Evolutionary conservation across 2,797 vertebrate genomes (phyloP).

Genomic region (Rhabdophis nuchalis): DNA sequence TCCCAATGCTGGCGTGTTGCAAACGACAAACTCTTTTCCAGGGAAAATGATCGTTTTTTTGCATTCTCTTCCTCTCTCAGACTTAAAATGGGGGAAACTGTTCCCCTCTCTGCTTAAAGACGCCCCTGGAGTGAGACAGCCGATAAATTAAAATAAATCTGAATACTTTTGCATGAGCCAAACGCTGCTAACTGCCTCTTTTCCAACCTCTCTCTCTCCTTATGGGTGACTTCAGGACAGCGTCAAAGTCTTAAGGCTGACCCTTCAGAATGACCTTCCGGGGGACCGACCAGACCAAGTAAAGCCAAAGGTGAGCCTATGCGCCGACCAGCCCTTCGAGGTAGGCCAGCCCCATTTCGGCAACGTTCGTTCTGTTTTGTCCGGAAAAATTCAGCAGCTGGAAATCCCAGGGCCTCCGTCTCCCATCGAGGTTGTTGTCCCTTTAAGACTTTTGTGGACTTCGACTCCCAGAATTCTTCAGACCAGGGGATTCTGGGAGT

Average conservation of each 20-base stretch:
- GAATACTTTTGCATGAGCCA: background rate
- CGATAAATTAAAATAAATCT: background rate
- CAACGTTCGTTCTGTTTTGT: rapidly evolving
- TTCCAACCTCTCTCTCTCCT: no score
- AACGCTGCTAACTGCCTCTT: background rate
- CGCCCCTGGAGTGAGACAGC: background rate
- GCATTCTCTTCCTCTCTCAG: background rate
- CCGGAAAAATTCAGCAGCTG: no score
- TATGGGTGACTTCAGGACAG: constrained; percentile 68
- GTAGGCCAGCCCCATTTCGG: no score
- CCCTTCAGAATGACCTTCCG: constrained; percentile 75
- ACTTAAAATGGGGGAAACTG: background rate
- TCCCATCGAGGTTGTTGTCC: background rate
- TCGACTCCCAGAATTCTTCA: background rate
- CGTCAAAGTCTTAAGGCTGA: constrained; percentile 80
- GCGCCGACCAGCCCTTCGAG: background rate
- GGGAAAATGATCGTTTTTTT: background rate
- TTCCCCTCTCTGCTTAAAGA: background rate
- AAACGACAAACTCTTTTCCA: background rate
- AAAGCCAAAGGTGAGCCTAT: constrained; percentile 76
- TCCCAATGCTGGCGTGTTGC: background rate
- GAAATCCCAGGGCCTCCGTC: background rate
- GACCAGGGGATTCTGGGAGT: background rate
- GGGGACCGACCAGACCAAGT: constrained; percentile 62
- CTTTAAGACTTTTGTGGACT: background rate